These are phyloP conservation scores for Himalopsyche tibetana DNA, from an alignment of 2,888 invertebrate species.

Conservation along the genomic window DNA sequence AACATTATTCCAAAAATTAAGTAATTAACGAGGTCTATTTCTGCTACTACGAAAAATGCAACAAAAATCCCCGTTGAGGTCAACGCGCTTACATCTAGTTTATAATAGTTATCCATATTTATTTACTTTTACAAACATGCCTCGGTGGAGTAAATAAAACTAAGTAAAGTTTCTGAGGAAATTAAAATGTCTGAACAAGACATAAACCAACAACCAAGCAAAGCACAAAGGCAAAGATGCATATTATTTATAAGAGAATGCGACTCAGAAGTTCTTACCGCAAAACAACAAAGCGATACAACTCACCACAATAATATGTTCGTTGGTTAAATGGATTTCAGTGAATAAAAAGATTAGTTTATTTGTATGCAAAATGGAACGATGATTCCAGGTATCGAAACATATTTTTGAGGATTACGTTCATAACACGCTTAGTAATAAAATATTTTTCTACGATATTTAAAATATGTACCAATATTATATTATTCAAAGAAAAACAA, in stretches of 20 bases:
- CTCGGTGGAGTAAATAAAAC: not conserved
- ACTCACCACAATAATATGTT: slow-evolving; percentile 22
- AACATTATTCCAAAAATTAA: too few relatives aligned
- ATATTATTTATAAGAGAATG: slow-evolving; percentile 28
- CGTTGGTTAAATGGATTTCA: not conserved
- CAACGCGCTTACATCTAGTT: too few relatives aligned
- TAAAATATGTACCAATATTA: too few relatives aligned
- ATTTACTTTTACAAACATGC: not conserved
- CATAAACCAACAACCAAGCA: not conserved
- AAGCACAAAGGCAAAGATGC: not conserved
- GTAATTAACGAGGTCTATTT: too few relatives aligned
- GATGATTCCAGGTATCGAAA: too few relatives aligned
- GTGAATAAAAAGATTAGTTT: not conserved
- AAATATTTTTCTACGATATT: too few relatives aligned
- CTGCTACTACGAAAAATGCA: too few relatives aligned
- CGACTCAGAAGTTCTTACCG: not conserved
- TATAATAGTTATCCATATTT: not conserved
- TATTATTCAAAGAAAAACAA: too few relatives aligned
- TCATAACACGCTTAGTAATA: too few relatives aligned
- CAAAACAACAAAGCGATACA: slow-evolving; percentile 9
- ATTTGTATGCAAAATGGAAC: not conserved
- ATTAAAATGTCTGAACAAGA: slow-evolving; percentile 45
- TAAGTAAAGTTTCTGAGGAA: slow-evolving; percentile 18
- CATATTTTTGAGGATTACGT: too few relatives aligned
- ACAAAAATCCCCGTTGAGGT: too few relatives aligned